Evolutionary conservation across 2,113 vertebrate genomes (phyloP).

Genomic region (Scopus umbretta): DNA sequence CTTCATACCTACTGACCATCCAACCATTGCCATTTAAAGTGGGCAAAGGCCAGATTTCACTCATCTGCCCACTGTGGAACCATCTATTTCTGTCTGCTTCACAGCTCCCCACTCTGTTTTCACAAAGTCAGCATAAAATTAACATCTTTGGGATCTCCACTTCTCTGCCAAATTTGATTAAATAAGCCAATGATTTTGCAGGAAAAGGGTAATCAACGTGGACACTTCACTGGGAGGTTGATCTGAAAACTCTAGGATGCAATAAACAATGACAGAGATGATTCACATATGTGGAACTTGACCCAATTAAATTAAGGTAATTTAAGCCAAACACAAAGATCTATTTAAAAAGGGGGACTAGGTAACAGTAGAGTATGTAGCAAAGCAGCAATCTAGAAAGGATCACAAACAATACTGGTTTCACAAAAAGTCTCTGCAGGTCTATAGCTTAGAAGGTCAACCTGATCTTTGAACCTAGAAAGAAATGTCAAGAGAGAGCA

Average conservation of each 20-base stretch:
- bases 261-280: neutral
- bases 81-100: neutral
- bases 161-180: neutral
- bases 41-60: neutral
- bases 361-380: neutral
- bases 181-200: neutral
- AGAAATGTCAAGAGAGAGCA: neutral
- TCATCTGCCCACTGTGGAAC: neutral
- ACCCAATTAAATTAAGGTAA: neutral
- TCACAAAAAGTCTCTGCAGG: neutral
- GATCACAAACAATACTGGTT: neutral
- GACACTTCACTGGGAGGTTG: neutral
- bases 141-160: neutral
- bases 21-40: neutral
- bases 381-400: neutral
- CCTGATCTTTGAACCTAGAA: neutral
- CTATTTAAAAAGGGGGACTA: neutral
- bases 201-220: neutral
- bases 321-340: neutral
- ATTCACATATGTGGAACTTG: fast-evolving
- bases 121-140: neutral
- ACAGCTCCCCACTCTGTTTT: neutral
- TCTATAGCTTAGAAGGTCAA: neutral
- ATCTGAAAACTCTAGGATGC: neutral
- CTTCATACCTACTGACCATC: neutral